Base-by-base conservation (phyloP, 1,140 invertebrate genomes). In the Spodoptera frugiperda region DNA sequence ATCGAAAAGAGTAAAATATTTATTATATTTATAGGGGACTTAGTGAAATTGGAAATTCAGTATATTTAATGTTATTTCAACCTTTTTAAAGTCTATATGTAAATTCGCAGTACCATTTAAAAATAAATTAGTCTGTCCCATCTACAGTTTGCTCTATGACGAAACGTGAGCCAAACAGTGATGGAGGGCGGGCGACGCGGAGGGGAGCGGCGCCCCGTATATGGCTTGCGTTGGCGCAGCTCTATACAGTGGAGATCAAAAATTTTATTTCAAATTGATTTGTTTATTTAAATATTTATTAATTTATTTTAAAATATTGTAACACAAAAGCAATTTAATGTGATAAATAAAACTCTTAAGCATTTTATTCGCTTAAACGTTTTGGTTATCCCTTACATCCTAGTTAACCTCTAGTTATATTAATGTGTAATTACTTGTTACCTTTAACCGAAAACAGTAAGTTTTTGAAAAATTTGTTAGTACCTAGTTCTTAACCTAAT, bases 141-240 rank as follows among this genome's bases (percentile, higher is more conserved):
- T 73, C 70, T 73, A 33, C 15, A 11, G 53, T 4, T 53, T 84
- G 73, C n/a, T 85, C 84, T 84, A 78, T 84, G 82, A 77, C 79
- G 86, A 87, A 89, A 88, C 79, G 84, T 87, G 87, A 87, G 85
- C 85, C 82, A 87, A 84, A 80, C 76, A 25, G 54, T 72, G 44
- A 30, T 73, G 55, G 75, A 80, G 67, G 79, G 80, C 81, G 77
- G 78, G 81, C 78, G 78, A 78, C 72, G 71, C 57, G 73, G 68
- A 49, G 77, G 83, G 71, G 78, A 71, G 76, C 48, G 82, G 72
- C 84, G 82, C 78, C 79, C 85, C 84, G 78, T 87, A 90, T 82
- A 89, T 82, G 86, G 88, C 82, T 63, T 84, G 87, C 87, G 84
- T 77, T 76, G 70, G 84, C 85, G 83, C 87, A 88, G 61, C 61